Evolutionary conservation across 2,888 invertebrate genomes (phyloP).

Genomic region (Noctua janthina): DNA sequence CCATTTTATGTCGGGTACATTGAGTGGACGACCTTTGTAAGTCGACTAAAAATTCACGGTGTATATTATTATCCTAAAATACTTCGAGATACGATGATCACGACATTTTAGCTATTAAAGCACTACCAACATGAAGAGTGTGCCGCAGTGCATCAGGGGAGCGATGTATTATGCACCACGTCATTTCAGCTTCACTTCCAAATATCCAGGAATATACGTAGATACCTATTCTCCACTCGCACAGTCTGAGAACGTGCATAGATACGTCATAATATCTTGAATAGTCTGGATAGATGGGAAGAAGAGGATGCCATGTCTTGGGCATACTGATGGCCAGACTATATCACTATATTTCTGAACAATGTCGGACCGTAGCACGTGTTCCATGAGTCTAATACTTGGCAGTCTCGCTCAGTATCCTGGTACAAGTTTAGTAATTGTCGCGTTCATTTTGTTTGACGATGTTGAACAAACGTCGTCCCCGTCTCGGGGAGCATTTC

Average conservation of each 20-base stretch:
- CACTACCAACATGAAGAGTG: neutral
- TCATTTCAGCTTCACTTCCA: constrained; percentile 12
- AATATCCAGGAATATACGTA: constrained; percentile 25
- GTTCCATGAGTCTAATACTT: neutral
- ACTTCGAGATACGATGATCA: neutral
- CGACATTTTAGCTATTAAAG: constrained; percentile 6
- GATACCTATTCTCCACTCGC: neutral
- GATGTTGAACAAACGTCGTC: neutral
- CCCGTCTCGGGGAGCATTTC: neutral
- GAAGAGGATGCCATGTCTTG: neutral
- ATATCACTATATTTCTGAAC: neutral
- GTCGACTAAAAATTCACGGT: no score
- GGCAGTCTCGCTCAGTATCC: neutral
- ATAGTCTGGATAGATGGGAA: neutral
- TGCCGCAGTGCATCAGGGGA: constrained; percentile 19
- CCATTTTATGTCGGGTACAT: no score
- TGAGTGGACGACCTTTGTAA: no score
- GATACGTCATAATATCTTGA: neutral
- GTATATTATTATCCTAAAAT: neutral
- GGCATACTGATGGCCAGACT: neutral
- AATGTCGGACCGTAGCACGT: neutral
- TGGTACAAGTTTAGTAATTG: neutral
- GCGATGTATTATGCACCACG: constrained; percentile 33
- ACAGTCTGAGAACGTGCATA: neutral
- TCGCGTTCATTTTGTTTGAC: neutral